Evolutionary conservation across 2,888 invertebrate genomes (phyloP).

Genomic region (Eilema griseolum): DNA sequence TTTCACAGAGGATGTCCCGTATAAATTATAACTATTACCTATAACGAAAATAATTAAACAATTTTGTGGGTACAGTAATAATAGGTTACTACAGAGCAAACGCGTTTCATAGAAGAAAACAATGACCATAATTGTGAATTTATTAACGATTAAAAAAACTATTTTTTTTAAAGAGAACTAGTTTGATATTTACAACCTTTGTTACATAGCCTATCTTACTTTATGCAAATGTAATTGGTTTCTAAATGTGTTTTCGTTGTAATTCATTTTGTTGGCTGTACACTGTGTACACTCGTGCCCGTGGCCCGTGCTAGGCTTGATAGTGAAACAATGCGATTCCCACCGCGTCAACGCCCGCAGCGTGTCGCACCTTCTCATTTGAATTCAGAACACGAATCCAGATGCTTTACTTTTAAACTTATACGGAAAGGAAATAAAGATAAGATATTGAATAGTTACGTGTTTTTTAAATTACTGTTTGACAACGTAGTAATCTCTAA

Average conservation of each 20-base stretch:
- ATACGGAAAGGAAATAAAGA: conserved; percentile 44
- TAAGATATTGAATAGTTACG: conserved; percentile 14
- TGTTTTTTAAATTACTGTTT: not conserved
- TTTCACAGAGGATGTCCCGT: no score
- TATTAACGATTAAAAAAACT: no score
- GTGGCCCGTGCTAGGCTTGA: conserved; percentile 56
- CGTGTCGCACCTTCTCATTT: conserved; percentile 67
- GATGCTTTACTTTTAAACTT: conserved; percentile 58
- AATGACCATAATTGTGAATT: no score
- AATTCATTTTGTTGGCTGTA: conserved; percentile 39
- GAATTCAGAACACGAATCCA: conserved; percentile 71
- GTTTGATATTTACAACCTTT: not conserved
- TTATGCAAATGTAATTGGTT: conserved; percentile 39
- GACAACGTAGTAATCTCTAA: not conserved
- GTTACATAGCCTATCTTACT: not conserved
- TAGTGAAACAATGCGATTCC: conserved; percentile 64
- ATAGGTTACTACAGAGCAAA: no score
- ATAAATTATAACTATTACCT: no score
- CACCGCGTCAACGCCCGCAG: conserved; percentile 36
- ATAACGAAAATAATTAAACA: no score
- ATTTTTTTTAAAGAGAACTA: no score
- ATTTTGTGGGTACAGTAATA: not conserved
- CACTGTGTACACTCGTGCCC: conserved; percentile 35
- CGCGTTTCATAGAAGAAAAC: no score
- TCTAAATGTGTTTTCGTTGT: conserved; percentile 38